A percentile compares a stretch with the other conserved stretches of the same genome.
These are phyloP conservation scores for Andrena chrysosceles DNA, from an alignment of 2,888 invertebrate species.

Conservation along the genomic window DNA sequence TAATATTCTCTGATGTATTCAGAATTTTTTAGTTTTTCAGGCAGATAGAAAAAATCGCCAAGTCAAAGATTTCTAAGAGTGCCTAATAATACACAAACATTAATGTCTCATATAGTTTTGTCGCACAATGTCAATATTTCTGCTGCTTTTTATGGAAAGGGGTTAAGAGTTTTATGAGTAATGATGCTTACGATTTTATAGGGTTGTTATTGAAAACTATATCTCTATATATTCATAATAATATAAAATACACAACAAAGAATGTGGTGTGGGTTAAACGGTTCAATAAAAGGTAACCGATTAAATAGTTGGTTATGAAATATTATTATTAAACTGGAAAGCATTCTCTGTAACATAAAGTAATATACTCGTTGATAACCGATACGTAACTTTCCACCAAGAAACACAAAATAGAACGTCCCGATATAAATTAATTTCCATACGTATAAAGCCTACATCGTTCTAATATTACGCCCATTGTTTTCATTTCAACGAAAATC, in stretches of 20 bases:
- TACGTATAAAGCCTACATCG: constrained; percentile 7
- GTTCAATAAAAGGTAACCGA: constrained; percentile 29
- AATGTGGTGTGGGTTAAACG: constrained; percentile 20
- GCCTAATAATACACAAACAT: background rate
- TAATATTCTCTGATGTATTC: background rate
- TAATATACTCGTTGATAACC: constrained; percentile 40
- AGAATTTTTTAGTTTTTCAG: background rate
- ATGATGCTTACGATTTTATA: background rate
- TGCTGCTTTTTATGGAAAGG: background rate
- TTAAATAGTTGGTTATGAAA: constrained; percentile 45
- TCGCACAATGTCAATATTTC: background rate
- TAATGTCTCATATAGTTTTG: background rate
- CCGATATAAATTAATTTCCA: constrained; percentile 37
- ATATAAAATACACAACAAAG: constrained; percentile 10
- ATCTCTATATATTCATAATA: constrained; percentile 12
- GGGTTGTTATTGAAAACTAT: background rate
- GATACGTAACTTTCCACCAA: constrained; percentile 49
- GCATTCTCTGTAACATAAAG: constrained; percentile 35
- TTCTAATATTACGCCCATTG: constrained; percentile 31
- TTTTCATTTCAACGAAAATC: constrained; percentile 29
- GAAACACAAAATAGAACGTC: constrained; percentile 24
- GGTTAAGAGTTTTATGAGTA: background rate
- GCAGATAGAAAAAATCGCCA: background rate
- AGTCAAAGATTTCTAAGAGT: background rate
- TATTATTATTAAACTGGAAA: constrained; percentile 44